Base-by-base conservation (phyloP, 2,888 invertebrate species). In the Leucoma salicis region DNA sequence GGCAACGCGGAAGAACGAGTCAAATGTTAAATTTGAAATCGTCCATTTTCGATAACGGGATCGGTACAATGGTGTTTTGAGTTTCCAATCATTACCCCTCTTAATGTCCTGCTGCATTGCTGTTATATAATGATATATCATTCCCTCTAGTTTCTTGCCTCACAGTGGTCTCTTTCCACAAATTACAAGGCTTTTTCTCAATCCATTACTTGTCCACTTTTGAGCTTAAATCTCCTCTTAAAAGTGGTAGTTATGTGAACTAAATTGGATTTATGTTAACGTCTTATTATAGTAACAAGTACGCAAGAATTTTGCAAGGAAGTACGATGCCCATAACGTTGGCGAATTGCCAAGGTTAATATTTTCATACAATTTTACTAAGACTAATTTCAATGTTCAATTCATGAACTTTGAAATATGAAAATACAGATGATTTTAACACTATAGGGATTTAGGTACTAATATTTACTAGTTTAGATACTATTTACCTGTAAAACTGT, bases 41-140 rank as follows among this genome's bases (percentile, higher is more conserved):
- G 46, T 57, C 60, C 57, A 60, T 61, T 56, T 62, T 56, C 59
- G 56, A 43, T 66, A 73, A 65, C 75, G 70, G 72, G 56, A 60
- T n/a, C n/a, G n/a, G 47, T 57, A 55, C 46, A 73, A 69, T 75
- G 68, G 70, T 66, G 67, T 63, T 63, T 58, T 65, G 68, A 59
- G 58, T 66, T 69, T 66, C 59, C 66, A 61, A 66, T 68, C 63
- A 58, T 50, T 66, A 66, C 63, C 40, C 51, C 63, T 39, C 46
- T 42, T 73, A 68, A 74, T 61, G 55, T 63, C 49, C 29, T 39
- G 39, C 13, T 21, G 39, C 16, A 21, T 21, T 21, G 21, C 27
- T 6, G 27, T 10, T n/a, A n/a, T 27, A n/a, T 27, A 1, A n/a
- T 27, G 1, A 21, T 3, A 5, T 5, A 6, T 5, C 6, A 21